Evolutionary conservation across 2,888 invertebrate genomes (phyloP).

Genomic region (Epiperipatus broadwayi): DNA sequence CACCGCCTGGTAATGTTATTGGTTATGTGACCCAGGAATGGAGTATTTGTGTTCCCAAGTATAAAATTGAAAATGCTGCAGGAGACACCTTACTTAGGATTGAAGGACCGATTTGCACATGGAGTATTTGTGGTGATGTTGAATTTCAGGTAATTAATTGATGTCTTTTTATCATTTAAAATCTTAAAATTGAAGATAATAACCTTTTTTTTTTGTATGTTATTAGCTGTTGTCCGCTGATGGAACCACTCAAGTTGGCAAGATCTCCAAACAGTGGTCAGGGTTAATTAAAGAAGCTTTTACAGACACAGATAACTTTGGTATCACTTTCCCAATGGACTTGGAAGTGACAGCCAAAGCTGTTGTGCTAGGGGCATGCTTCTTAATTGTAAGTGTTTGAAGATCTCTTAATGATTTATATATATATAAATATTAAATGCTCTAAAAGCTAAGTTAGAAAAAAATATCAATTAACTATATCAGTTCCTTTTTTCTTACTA

Average conservation of each 20-base stretch:
- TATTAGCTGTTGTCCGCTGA: slow-evolving; percentile 52
- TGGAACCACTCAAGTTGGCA: slow-evolving; percentile 55
- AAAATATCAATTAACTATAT: too few species aligned
- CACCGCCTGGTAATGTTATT: slow-evolving; percentile 30
- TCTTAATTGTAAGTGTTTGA: slow-evolving; percentile 53
- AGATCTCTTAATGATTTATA: too few species aligned
- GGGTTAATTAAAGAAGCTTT: slow-evolving; percentile 59
- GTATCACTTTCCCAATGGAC: slow-evolving; percentile 73
- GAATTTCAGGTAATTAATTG: slow-evolving; percentile 52
- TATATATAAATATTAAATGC: too few species aligned
- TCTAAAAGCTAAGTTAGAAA: too few species aligned
- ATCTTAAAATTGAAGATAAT: too few species aligned
- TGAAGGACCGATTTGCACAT: slow-evolving; percentile 60
- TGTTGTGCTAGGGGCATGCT: slow-evolving; percentile 54
- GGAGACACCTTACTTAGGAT: slow-evolving; percentile 55
- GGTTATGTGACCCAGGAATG: slow-evolving; percentile 23
- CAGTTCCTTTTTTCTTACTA: too few species aligned
- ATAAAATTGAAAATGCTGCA: slow-evolving; percentile 48
- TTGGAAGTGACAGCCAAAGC: slow-evolving; percentile 65
- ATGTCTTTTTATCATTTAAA: too few species aligned
- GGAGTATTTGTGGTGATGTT: slow-evolving; percentile 57
- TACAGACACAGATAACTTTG: slow-evolving; percentile 71
- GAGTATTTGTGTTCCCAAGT: slow-evolving; percentile 37
- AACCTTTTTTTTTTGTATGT: too few species aligned
- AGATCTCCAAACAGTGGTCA: slow-evolving; percentile 74